Evolutionary conservation across 2,113 vertebrate species (phyloP).

Genomic region (Entosphenus tridentatus): DNA sequence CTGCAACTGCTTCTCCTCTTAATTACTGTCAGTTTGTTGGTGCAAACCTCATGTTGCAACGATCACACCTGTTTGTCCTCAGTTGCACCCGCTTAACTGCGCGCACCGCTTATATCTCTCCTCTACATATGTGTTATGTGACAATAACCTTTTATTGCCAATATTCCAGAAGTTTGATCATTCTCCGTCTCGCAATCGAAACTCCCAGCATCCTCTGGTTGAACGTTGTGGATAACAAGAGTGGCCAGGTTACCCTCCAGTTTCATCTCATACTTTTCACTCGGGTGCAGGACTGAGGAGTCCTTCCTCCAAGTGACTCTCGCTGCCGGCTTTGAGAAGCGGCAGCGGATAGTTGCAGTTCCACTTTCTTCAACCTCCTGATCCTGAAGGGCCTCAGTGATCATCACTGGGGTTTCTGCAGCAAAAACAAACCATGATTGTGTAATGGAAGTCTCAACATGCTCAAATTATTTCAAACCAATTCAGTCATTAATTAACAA

Average conservation of each 20-base stretch:
- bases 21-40: no score
- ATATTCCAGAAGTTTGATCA: background rate
- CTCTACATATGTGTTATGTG: no score
- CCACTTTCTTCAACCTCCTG: conserved; percentile 23
- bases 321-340: background rate
- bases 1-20: no score
- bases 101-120: no score
- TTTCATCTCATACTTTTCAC: background rate
- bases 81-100: no score
- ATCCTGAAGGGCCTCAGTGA: conserved; percentile 37
- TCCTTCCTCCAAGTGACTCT: background rate
- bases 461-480: background rate
- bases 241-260: background rate
- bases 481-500: background rate
- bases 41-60: no score
- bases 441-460: background rate
- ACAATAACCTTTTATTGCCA: background rate
- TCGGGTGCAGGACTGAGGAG: background rate
- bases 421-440: background rate
- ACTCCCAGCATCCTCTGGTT: background rate
- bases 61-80: no score
- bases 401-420: conserved; percentile 34
- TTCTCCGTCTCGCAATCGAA: background rate
- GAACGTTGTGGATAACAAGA: background rate
- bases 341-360: conserved; percentile 1